Evolutionary conservation across 2,888 invertebrate genomes (phyloP).

Genomic region (Torymus texanus): DNA sequence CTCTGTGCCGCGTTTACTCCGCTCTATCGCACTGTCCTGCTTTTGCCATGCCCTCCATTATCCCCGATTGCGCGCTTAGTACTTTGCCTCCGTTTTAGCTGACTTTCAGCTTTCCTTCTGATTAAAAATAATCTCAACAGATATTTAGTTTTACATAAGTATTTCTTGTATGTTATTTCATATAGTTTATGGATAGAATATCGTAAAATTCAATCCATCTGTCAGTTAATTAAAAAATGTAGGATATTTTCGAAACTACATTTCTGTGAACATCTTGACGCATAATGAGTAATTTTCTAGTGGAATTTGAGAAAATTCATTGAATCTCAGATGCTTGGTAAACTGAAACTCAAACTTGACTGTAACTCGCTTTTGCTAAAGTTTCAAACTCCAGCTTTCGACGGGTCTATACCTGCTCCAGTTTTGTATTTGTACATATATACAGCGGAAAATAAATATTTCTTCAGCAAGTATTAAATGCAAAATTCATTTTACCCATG

Average conservation of each 20-base stretch:
- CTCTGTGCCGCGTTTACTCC: no score
- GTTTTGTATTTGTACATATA: constrained; percentile 1
- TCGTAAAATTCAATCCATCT: no score
- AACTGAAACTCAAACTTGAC: constrained; percentile 26
- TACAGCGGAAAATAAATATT: constrained; percentile 8
- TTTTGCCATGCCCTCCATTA: not conserved
- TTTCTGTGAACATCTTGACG: not conserved
- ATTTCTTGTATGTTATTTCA: no score
- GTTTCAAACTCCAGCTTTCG: not conserved
- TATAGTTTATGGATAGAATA: no score
- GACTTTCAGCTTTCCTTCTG: no score
- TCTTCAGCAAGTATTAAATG: not conserved
- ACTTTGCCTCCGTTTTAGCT: no score
- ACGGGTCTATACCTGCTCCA: not conserved
- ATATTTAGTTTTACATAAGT: no score
- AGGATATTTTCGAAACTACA: no score
- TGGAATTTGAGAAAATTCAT: constrained; percentile 12
- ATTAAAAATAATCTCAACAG: no score
- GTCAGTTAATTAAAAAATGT: no score
- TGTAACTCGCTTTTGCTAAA: constrained; percentile 25
- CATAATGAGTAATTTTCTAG: constrained; percentile 9
- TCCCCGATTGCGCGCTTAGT: no score
- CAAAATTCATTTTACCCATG: no score
- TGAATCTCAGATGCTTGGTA: not conserved
- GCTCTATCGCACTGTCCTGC: not conserved